Conservation (phyloP, 2,888 invertebrate species). For the Drosophila demipolita region DNA sequence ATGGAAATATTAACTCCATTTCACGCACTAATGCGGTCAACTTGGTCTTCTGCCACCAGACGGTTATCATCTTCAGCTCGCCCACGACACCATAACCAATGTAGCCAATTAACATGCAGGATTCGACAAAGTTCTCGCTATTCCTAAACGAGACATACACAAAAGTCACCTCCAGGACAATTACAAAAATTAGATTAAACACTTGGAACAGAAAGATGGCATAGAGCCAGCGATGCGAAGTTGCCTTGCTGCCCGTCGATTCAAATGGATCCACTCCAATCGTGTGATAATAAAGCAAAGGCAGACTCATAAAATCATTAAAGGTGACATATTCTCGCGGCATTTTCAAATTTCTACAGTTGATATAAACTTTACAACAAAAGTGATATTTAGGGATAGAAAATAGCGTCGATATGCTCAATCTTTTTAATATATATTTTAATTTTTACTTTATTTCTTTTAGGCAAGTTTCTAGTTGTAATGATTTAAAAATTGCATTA, state of each 20-base stretch:
- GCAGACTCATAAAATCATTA: conserved; percentile 47
- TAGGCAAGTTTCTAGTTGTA: background rate
- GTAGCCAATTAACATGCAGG: conserved; percentile 33
- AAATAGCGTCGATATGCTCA: background rate
- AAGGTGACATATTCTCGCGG: background rate
- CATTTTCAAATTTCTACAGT: conserved; percentile 1
- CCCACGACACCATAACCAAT: conserved; percentile 31
- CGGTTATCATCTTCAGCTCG: conserved; percentile 35
- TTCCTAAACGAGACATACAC: conserved; percentile 20
- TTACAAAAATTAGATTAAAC: conserved; percentile 27
- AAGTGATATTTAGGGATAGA: background rate
- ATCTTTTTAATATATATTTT: background rate
- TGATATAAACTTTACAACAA: background rate
- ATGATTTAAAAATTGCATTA: background rate
- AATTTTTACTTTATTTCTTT: background rate
- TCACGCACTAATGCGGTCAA: conserved; percentile 55
- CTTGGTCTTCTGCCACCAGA: conserved; percentile 36
- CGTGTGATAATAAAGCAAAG: conserved; percentile 34
- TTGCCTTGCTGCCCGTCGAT: conserved; percentile 1
- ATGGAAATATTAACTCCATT: conserved; percentile 65
- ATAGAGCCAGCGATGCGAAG: conserved; percentile 8
- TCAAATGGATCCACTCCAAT: conserved; percentile 48
- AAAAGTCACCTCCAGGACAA: conserved; percentile 22
- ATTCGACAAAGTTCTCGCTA: conserved; percentile 34
- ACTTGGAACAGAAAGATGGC: conserved; percentile 12